Conservation (phyloP, 1,140 invertebrate genomes). For the Neodiprion fabricii region DNA sequence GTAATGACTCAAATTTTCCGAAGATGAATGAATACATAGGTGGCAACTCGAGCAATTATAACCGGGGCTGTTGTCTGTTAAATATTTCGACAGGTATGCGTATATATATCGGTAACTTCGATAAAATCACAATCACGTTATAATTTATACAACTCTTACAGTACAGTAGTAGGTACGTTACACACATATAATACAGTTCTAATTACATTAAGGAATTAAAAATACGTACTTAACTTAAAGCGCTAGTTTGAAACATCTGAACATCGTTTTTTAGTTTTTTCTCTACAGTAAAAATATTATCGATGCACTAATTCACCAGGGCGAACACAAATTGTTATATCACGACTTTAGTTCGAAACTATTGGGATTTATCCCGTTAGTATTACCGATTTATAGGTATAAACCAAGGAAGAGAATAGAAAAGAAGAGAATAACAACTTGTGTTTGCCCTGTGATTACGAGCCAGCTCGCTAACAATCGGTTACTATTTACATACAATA, state of each 20-base stretch:
- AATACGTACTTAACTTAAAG: background rate
- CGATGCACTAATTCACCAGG: background rate
- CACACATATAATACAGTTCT: background rate
- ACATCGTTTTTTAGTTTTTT: background rate
- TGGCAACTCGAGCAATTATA: background rate
- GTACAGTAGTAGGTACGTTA: background rate
- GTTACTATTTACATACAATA: background rate
- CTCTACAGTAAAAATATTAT: background rate
- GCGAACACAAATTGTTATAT: background rate
- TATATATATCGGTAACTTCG: slow-evolving; percentile 60
- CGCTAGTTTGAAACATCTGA: background rate
- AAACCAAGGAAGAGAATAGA: no score
- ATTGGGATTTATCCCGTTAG: no score
- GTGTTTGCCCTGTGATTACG: background rate
- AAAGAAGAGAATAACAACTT: background rate
- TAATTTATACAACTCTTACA: slow-evolving; percentile 32
- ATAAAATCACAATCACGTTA: slow-evolving; percentile 58
- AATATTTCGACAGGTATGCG: slow-evolving; percentile 34
- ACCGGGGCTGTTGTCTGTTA: background rate
- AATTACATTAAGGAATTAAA: background rate
- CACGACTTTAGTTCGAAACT: background rate
- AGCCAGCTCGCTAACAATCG: slow-evolving; percentile 2
- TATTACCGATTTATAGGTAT: no score
- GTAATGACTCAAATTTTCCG: background rate
- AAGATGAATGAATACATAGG: background rate